Base-by-base conservation (phyloP, 1,140 invertebrate species). In the Penaeus vannamei region DNA sequence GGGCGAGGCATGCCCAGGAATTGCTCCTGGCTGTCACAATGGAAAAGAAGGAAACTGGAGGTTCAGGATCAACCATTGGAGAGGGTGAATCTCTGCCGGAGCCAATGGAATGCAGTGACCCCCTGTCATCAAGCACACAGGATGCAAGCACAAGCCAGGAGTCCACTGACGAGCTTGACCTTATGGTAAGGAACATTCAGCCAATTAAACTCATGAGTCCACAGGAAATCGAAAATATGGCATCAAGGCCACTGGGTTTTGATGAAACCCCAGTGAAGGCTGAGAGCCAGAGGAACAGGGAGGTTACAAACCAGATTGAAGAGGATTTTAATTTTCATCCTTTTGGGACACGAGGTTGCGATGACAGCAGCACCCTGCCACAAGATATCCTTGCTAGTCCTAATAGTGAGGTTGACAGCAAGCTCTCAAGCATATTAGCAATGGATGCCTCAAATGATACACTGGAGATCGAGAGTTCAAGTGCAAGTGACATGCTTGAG, bases 381-480 rank as follows among this genome's bases (percentile, higher is more conserved):
- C 36, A 85, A 59, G 89, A 90, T 46, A 69, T 90, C 1, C 46
- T 86, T 12, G 66, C 84, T 23, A 87, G 89, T 79, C 85, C 89
- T 22, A 90, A 87, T 32, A 90, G 76, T 87, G 89, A 90, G n/a
- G 81, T 90, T 29, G 89, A 90, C 60, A 86, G 85, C 60, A 90
- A 90, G 69, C 81, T 90, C 19, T 90, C 81, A 20, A 90, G 85
- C 76, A 90, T 90, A 69, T 64, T 90, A 32, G 89, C 89, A 53
- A 90, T 90, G 89, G 89, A 90, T 86, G 89, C 89, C 8, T 90
- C 89, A 22, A 90, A 90, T 84, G 89, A 90, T n/a, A 86, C 89
- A 17, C 59, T 90, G 46, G 89, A 90, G 77, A 90, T 86, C 36
- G 22, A 85, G n/a, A 84, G 82, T 46, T 32, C 87, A 36, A 83